Conservation (phyloP, 2,797 vertebrate species). For the Emys orbicularis region DNA sequence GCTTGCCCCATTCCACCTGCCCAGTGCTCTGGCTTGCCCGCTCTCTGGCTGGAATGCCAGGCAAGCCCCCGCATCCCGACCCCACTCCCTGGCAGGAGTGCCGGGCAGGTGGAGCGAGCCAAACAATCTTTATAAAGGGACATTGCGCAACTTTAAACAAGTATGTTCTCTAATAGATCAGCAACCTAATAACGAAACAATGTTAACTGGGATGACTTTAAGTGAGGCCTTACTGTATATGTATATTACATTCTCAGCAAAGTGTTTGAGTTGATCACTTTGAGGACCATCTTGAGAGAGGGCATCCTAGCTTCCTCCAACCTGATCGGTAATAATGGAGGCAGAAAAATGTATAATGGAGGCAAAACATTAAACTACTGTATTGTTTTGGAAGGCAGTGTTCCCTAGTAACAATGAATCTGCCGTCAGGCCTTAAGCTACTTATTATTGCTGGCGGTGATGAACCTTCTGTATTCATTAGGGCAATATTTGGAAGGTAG, state of each 20-base stretch:
- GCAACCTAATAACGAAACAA: too few relatives aligned
- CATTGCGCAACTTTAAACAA: too few relatives aligned
- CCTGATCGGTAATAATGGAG: not conserved
- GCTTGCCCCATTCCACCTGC: too few relatives aligned
- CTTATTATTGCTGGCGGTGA: not conserved
- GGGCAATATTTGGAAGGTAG: not conserved
- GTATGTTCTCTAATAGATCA: too few relatives aligned
- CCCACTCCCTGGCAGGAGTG: too few relatives aligned
- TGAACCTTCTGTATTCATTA: not conserved
- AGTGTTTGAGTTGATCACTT: not conserved
- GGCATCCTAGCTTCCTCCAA: not conserved
- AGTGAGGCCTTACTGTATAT: too few relatives aligned
- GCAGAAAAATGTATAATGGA: not conserved
- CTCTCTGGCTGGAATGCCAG: too few relatives aligned
- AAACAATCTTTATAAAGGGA: too few relatives aligned
- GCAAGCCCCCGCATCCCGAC: too few relatives aligned
- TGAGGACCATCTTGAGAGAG: not conserved
- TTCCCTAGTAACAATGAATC: not conserved
- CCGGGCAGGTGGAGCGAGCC: too few relatives aligned
- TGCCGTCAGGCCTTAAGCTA: not conserved
- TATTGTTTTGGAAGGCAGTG: not conserved
- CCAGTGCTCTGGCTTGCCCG: too few relatives aligned
- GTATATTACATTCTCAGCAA: not conserved
- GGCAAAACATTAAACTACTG: not conserved
- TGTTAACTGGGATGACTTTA: too few relatives aligned